These are phyloP conservation scores for Molorchus minor DNA, from an alignment of 2,888 invertebrate genomes.

Conservation along the genomic window DNA sequence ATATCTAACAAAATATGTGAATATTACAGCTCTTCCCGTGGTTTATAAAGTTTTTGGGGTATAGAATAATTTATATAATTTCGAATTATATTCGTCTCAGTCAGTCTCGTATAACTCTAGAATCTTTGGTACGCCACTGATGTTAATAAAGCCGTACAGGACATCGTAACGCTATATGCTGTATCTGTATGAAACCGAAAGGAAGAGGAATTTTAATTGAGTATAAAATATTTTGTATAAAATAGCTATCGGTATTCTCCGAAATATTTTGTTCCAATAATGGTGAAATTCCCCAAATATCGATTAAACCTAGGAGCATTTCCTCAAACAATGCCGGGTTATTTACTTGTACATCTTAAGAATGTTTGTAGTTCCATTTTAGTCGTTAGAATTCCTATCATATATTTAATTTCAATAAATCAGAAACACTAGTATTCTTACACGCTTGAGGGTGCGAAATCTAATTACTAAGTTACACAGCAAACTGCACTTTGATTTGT, in stretches of 20 bases:
- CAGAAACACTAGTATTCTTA: slow-evolving; percentile 25
- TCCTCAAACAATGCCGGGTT: slow-evolving; percentile 32
- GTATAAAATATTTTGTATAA: slow-evolving; percentile 41
- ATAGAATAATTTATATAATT: not conserved
- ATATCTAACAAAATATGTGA: too few relatives aligned
- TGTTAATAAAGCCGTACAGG: not conserved
- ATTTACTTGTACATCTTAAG: slow-evolving; percentile 40
- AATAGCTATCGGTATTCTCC: slow-evolving; percentile 45
- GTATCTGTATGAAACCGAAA: not conserved
- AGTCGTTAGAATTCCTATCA: slow-evolving; percentile 37
- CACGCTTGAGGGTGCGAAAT: slow-evolving; percentile 1
- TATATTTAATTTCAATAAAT: slow-evolving; percentile 32
- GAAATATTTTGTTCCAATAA: slow-evolving; percentile 48
- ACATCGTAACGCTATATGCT: not conserved
- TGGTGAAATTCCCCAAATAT: slow-evolving; percentile 53
- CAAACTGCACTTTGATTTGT: not conserved
- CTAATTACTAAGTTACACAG: slow-evolving; percentile 10
- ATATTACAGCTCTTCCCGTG: too few relatives aligned
- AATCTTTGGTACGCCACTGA: not conserved
- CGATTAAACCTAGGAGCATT: slow-evolving; percentile 33
- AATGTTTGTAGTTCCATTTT: slow-evolving; percentile 45
- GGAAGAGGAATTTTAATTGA: slow-evolving; percentile 42
- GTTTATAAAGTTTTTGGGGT: too few relatives aligned
- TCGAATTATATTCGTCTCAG: too few relatives aligned
- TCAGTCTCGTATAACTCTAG: not conserved